These are phyloP conservation scores for Emys orbicularis DNA, from an alignment of 2,797 vertebrate genomes.

Conservation along the genomic window DNA sequence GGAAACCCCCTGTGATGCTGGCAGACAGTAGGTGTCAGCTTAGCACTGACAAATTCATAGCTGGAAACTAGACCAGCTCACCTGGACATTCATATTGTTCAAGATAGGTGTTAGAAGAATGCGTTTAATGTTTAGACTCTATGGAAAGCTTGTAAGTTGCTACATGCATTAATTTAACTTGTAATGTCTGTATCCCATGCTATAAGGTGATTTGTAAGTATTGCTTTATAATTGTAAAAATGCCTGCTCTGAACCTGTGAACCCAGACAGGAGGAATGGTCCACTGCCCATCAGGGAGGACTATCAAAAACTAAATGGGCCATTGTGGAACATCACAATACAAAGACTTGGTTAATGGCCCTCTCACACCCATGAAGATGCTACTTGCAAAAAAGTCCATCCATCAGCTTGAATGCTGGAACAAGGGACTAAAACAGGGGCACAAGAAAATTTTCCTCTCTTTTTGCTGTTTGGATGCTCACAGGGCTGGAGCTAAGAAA, in stretches of 20 bases:
- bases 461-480: neutral
- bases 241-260: neutral
- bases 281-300: neutral
- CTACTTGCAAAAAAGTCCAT: neutral
- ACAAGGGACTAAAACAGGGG: neutral
- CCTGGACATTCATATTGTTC: neutral
- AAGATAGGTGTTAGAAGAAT: neutral
- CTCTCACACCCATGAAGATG: neutral
- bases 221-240: neutral
- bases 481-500: neutral
- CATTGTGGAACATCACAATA: neutral
- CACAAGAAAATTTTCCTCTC: neutral
- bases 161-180: neutral
- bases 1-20: neutral
- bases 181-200: neutral
- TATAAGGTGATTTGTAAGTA: neutral
- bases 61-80: neutral
- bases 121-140: neutral
- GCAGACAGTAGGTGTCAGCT: neutral
- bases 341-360: neutral
- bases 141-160: neutral
- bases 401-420: neutral
- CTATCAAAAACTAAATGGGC: neutral
- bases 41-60: neutral
- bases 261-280: neutral